phyloP scores from a whole-genome alignment of 1,140 invertebrate genomes.

The Planococcus citri region DNA sequence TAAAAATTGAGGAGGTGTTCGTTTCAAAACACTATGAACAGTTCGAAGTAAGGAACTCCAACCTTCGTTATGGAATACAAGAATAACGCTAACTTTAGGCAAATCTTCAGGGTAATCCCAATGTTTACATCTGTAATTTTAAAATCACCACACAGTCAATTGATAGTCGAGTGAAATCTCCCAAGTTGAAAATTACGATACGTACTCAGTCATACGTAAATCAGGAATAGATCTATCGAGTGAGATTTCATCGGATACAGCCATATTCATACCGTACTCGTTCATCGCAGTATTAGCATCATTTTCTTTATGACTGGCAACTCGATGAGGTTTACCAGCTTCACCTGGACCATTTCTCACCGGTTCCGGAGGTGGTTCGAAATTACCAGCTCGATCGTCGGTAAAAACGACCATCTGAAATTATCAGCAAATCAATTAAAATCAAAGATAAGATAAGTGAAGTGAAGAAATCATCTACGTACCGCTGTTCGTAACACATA shows the following conservation, averaged over 20 bases:
- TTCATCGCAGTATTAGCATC: constrained; percentile 59
- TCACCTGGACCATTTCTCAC: constrained; percentile 66
- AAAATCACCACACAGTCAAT: not conserved
- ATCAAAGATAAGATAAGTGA: not conserved
- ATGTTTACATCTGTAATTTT: constrained; percentile 63
- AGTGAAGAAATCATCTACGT: not conserved
- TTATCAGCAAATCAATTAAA: constrained; percentile 13
- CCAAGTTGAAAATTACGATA: constrained; percentile 24
- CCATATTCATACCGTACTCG: constrained; percentile 95
- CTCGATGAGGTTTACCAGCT: constrained; percentile 59
- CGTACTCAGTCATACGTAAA: constrained; percentile 67
- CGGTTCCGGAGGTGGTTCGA: constrained; percentile 49
- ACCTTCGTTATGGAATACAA: constrained; percentile 98
- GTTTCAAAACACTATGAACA: constrained; percentile 90
- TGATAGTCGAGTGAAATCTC: too few species aligned
- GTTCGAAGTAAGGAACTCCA: constrained; percentile 89
- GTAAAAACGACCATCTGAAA: not conserved
- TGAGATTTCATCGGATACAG: constrained; percentile 88
- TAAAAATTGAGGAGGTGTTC: constrained; percentile 76
- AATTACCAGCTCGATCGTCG: constrained; percentile 40
- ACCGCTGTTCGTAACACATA: constrained; percentile 9
- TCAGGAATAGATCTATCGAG: constrained; percentile 68
- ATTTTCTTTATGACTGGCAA: constrained; percentile 48
- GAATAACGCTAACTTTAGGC: constrained; percentile 84
- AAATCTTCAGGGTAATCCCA: constrained; percentile 89